Conservation (phyloP, 2,888 invertebrate genomes). For the Pristionchus mayeri region DNA sequence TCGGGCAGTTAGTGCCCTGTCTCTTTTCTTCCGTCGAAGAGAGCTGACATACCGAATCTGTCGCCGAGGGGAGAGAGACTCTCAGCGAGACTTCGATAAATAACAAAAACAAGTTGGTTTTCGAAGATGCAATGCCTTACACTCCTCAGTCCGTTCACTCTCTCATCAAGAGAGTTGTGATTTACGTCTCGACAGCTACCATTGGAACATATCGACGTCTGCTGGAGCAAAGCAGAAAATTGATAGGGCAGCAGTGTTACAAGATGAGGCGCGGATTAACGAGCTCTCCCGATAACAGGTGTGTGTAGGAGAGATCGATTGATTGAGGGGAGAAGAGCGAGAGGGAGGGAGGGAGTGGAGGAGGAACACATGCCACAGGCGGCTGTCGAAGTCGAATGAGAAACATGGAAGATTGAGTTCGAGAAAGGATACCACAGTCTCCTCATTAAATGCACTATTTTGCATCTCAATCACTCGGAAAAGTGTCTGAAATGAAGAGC, state of each 20-base stretch:
- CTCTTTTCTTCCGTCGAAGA: not conserved
- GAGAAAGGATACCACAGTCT: not conserved
- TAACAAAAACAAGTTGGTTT: not conserved
- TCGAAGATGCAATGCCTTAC: not conserved
- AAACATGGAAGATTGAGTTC: constrained; percentile 10
- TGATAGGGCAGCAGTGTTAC: not conserved
- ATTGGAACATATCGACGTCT: too few relatives aligned
- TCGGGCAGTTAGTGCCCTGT: constrained; percentile 20
- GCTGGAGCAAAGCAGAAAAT: not conserved
- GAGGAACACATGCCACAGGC: not conserved
- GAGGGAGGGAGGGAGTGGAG: not conserved
- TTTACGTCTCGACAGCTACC: too few relatives aligned
- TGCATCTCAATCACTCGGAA: too few relatives aligned
- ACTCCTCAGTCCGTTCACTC: too few relatives aligned
- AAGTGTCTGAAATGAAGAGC: too few relatives aligned
- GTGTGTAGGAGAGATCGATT: constrained; percentile 1
- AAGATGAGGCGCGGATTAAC: not conserved
- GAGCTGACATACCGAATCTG: constrained; percentile 39
- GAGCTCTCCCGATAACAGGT: constrained; percentile 6
- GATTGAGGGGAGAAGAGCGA: not conserved
- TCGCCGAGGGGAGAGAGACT: not conserved
- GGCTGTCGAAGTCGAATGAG: not conserved
- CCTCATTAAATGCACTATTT: too few relatives aligned
- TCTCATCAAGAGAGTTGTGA: too few relatives aligned
- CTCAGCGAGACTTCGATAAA: not conserved